Percentiles rank a stretch among this genome's conserved stretches.
Conservation (phyloP, 35 echinoderm and acorn worm species). For the Amphiura filiformis region DNA sequence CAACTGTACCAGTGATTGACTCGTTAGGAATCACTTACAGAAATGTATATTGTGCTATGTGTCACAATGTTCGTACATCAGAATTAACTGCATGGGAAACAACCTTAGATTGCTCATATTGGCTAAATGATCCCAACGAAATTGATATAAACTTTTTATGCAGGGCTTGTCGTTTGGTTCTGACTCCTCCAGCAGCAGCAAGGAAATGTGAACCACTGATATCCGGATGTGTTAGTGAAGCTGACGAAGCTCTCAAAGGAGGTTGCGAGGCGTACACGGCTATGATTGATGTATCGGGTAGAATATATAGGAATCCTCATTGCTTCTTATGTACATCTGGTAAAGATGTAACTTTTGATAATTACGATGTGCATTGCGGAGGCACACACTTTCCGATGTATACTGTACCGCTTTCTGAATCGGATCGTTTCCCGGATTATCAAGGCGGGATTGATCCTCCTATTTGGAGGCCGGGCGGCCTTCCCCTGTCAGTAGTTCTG, state of each 20-base stretch:
- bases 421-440: not conserved
- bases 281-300: not conserved
- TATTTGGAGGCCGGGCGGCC: too few relatives aligned
- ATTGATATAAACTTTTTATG: not conserved
- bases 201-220: not conserved
- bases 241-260: not conserved
- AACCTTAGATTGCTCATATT: not conserved
- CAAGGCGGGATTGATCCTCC: not conserved
- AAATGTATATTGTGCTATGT: not conserved
- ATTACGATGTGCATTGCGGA: not conserved
- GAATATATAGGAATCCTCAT: not conserved
- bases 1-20: not conserved
- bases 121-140: not conserved
- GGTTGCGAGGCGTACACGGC: not conserved
- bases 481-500: not conserved
- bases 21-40: not conserved
- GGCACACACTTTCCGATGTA: not conserved
- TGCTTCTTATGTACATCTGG: not conserved
- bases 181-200: not conserved
- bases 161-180: not conserved
- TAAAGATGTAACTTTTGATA: not conserved
- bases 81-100: not conserved
- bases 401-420: not conserved
- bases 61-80: not conserved
- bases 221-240: not conserved